phyloP scores from a whole-genome alignment of 2,888 invertebrate genomes.

The Cataglyphis rosenhaueri region DNA sequence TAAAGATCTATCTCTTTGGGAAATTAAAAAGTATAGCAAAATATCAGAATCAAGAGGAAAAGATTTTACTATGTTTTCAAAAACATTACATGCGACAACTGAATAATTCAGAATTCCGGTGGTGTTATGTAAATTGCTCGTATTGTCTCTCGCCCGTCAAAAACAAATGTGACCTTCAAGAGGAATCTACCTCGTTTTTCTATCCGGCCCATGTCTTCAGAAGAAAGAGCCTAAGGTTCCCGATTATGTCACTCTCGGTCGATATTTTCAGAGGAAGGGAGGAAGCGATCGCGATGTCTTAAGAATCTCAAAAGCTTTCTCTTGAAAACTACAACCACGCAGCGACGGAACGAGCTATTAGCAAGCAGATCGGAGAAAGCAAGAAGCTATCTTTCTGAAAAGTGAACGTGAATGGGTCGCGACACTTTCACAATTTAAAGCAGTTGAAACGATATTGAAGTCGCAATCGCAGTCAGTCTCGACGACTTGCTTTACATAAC shows the following conservation, averaged over 20 bases:
- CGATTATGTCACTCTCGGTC: constrained; percentile 5
- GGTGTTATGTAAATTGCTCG: constrained; percentile 8
- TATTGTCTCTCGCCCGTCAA: constrained; percentile 9
- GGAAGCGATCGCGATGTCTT: background rate
- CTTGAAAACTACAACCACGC: constrained; percentile 17
- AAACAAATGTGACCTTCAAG: background rate
- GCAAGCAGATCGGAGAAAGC: background rate
- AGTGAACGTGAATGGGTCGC: background rate
- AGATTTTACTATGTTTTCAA: background rate
- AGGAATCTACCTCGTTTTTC: constrained; percentile 19
- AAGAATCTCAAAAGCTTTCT: constrained; percentile 1
- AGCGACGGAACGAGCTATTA: constrained; percentile 36
- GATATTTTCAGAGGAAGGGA: background rate
- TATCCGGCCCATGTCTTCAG: background rate
- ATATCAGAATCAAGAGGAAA: background rate
- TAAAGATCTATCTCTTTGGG: background rate
- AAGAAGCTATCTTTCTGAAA: constrained; percentile 15
- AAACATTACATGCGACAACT: constrained; percentile 5
- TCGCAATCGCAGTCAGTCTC: background rate
- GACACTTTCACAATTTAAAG: constrained; percentile 11
- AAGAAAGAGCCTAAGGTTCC: constrained; percentile 4
- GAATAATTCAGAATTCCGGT: constrained; percentile 5
- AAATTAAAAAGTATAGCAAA: background rate
- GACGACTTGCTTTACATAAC: background rate
- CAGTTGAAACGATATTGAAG: background rate